Evolutionary conservation across 2,888 invertebrate species (phyloP).

Genomic region (Xylophagus ater): DNA sequence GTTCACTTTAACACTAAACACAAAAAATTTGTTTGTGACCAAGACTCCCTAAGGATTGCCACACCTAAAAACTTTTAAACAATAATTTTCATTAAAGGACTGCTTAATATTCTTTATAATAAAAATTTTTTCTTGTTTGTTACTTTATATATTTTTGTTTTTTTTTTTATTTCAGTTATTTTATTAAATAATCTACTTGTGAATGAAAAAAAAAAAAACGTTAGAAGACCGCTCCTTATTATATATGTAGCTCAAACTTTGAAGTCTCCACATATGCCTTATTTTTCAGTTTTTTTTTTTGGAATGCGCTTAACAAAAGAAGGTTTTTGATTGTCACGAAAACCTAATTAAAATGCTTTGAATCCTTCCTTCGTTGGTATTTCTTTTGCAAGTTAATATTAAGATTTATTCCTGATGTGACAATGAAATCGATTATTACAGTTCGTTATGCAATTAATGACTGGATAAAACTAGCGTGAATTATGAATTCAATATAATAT

Average conservation of each 20-base stretch:
- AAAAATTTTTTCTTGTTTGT: constrained; percentile 8
- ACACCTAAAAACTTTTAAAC: constrained; percentile 19
- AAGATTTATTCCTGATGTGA: constrained; percentile 14
- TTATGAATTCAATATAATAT: too few species aligned
- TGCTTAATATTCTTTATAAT: constrained; percentile 13
- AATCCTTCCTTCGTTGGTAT: background rate
- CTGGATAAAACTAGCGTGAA: too few species aligned
- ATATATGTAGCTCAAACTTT: constrained; percentile 8
- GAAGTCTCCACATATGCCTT: constrained; percentile 2
- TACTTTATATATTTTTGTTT: constrained; percentile 1
- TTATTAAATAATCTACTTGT: too few species aligned
- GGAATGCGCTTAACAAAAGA: constrained; percentile 15
- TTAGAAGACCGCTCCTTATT: constrained; percentile 15
- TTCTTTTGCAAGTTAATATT: constrained; percentile 6
- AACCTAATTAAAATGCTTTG: constrained; percentile 14
- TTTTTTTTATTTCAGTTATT: too few species aligned
- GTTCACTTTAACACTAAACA: background rate
- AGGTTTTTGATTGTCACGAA: constrained; percentile 17
- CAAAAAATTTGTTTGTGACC: constrained; percentile 5
- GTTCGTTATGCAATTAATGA: too few species aligned
- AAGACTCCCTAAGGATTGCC: constrained; percentile 22
- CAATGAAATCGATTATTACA: too few species aligned
- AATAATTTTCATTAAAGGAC: constrained; percentile 17
- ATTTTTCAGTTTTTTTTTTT: constrained; percentile 7
- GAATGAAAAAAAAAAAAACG: too few species aligned